Evolutionary conservation across 2,113 vertebrate species (phyloP).

Genomic region (Scalopus aquaticus): DNA sequence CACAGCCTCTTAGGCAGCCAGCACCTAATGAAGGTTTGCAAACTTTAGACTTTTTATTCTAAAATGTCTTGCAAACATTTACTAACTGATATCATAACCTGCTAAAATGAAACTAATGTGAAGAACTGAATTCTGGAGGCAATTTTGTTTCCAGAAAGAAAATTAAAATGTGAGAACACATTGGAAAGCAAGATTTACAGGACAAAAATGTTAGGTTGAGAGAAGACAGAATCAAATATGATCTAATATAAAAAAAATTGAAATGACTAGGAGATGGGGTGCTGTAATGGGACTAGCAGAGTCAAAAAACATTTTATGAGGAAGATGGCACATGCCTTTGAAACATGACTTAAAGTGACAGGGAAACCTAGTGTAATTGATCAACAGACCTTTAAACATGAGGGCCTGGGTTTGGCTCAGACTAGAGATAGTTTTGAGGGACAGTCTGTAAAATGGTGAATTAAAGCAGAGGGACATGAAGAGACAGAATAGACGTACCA

Average conservation of each 20-base stretch:
- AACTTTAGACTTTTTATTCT: not conserved
- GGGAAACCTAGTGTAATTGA: rapidly evolving
- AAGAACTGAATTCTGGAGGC: not conserved
- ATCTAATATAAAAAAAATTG: not conserved
- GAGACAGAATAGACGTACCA: not conserved
- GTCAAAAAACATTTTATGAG: not conserved
- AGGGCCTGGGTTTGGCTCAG: not conserved
- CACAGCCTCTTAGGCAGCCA: not conserved
- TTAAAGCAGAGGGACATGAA: not conserved
- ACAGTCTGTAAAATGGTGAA: not conserved
- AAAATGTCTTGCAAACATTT: not conserved
- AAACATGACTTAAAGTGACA: too few species aligned
- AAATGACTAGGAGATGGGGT: too few species aligned
- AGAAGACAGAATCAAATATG: not conserved
- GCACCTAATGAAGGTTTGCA: not conserved
- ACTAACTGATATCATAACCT: not conserved
- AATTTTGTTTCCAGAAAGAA: not conserved
- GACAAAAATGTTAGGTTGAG: not conserved
- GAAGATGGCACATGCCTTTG: not conserved
- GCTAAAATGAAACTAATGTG: not conserved
- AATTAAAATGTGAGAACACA: not conserved
- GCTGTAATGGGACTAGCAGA: not conserved
- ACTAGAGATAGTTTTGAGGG: not conserved
- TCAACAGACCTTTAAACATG: not conserved
- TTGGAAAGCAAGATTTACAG: not conserved